These are phyloP conservation scores for Merluccius polli DNA, from an alignment of 2,797 vertebrate genomes.

Conservation along the genomic window DNA sequence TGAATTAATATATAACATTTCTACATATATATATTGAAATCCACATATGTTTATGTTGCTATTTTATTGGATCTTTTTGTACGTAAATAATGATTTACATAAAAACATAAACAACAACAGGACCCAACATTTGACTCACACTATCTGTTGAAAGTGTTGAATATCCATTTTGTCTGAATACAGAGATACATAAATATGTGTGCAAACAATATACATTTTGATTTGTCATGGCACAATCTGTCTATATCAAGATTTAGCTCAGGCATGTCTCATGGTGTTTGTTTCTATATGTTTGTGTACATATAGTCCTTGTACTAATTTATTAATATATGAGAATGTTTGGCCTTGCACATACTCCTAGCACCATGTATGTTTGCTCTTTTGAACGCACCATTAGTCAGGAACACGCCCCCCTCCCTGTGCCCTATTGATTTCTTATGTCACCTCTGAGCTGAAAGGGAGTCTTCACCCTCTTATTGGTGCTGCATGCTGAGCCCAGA, in stretches of 20 bases:
- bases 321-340: conserved; percentile 6
- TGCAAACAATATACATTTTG: background rate
- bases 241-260: background rate
- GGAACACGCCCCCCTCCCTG: background rate
- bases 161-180: no score
- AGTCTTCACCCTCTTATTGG: conserved; percentile 52
- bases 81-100: no score
- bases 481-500: conserved; percentile 60
- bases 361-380: conserved; percentile 26
- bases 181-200: background rate
- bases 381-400: conserved; percentile 32
- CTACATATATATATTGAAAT: no score
- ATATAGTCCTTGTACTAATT: conserved; percentile 2
- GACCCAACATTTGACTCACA: no score
- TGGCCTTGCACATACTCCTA: conserved; percentile 3
- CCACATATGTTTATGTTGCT: no score
- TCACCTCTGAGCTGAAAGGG: conserved; percentile 43
- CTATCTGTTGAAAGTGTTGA: no score
- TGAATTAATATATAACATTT: no score
- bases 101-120: no score
- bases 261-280: background rate
- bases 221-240: background rate
- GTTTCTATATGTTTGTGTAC: background rate
- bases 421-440: conserved; percentile 44
- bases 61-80: no score